Conservation (phyloP, 2,888 invertebrate genomes). For the Metopia argyrocephala region DNA sequence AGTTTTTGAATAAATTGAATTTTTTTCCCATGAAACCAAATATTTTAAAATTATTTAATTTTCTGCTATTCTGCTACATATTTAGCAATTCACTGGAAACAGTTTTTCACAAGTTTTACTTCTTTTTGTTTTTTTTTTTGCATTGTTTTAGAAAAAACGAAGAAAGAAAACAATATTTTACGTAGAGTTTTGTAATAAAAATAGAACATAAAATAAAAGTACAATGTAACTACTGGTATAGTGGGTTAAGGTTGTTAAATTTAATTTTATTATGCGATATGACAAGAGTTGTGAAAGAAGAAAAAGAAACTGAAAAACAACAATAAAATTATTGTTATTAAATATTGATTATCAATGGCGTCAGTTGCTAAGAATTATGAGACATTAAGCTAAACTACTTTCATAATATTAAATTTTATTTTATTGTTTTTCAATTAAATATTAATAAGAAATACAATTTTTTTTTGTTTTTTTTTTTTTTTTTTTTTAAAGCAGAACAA, state of each 20-base stretch:
- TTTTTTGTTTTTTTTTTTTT: too few species aligned
- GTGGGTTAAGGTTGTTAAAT: constrained; percentile 11
- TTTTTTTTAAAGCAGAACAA: too few species aligned
- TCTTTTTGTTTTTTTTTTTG: not conserved
- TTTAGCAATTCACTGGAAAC: not conserved
- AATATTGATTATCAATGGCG: constrained; percentile 21
- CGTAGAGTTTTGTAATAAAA: constrained; percentile 15
- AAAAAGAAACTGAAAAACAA: not conserved
- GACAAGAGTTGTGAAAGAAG: not conserved
- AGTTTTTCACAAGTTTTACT: not conserved
- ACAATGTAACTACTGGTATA: not conserved
- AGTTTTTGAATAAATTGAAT: too few species aligned
- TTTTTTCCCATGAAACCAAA: too few species aligned
- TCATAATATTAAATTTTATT: too few species aligned
- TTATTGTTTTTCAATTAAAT: too few species aligned
- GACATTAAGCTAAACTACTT: too few species aligned
- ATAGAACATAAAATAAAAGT: constrained; percentile 17
- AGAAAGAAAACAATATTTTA: not conserved
- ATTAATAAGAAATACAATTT: too few species aligned
- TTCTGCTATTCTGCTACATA: not conserved
- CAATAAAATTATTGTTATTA: not conserved
- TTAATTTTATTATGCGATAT: constrained; percentile 25
- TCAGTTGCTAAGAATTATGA: not conserved
- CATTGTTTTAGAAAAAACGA: not conserved
- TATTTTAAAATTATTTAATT: too few species aligned